These are phyloP conservation scores for Mola mola DNA, from an alignment of 2,113 vertebrate genomes.

Conservation along the genomic window DNA sequence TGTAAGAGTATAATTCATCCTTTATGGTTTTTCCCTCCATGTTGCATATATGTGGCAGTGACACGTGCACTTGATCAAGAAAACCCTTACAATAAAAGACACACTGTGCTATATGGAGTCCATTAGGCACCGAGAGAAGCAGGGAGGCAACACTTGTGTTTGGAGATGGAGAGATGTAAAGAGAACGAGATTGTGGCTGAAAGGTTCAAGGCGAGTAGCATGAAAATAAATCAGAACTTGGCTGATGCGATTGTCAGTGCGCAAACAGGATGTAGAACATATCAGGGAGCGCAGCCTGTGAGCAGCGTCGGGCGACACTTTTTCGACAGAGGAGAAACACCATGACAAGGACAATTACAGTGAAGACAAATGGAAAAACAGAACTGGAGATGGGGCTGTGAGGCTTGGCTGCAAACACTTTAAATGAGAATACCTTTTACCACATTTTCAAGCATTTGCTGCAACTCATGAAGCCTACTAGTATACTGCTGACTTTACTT, in stretches of 20 bases:
- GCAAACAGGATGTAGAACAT: constrained; percentile 55
- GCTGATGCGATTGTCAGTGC: constrained; percentile 46
- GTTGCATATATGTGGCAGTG: constrained; percentile 35
- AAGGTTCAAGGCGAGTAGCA: constrained; percentile 75
- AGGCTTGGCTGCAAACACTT: constrained; percentile 20
- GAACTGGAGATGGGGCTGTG: constrained; percentile 30
- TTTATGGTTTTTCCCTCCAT: constrained; percentile 31
- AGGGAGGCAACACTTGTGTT: constrained; percentile 33
- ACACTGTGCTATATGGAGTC: constrained; percentile 25
- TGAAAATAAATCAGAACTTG: constrained; percentile 66
- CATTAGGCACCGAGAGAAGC: constrained; percentile 61
- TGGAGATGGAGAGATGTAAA: constrained; percentile 57
- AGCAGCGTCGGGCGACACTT: constrained; percentile 20
- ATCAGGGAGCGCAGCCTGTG: constrained; percentile 44
- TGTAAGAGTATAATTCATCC: constrained; percentile 36
- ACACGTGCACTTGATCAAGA: constrained; percentile 54
- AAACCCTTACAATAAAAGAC: constrained; percentile 49
- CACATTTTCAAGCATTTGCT: constrained; percentile 5
- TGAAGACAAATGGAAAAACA: constrained; percentile 46
- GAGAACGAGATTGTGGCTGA: constrained; percentile 51
- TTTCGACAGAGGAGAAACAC: constrained; percentile 19
- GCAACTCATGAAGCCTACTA: not conserved
- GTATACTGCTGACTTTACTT: not conserved
- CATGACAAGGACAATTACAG: constrained; percentile 38
- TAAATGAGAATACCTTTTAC: not conserved